phyloP scores from a whole-genome alignment of 2,888 invertebrate species.

The Allolobophora icterica region DNA sequence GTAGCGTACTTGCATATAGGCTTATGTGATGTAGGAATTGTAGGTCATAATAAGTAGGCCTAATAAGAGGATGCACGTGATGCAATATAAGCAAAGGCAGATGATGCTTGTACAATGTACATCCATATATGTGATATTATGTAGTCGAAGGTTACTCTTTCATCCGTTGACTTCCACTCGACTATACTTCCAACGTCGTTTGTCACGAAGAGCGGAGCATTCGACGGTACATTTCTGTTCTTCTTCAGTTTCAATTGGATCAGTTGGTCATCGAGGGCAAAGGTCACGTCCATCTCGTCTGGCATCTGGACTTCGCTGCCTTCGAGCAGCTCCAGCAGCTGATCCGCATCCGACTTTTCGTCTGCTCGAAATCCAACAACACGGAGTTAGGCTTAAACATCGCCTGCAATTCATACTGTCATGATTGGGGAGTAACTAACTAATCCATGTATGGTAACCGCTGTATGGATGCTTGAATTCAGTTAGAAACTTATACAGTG shows the following conservation, averaged over 20 bases:
- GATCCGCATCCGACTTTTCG: background rate
- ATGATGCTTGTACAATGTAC: too few relatives aligned
- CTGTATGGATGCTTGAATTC: too few relatives aligned
- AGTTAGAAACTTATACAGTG: too few relatives aligned
- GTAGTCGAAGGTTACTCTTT: background rate
- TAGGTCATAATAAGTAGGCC: too few relatives aligned
- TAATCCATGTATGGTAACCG: too few relatives aligned
- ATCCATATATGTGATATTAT: too few relatives aligned
- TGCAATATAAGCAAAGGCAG: too few relatives aligned
- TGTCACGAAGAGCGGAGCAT: background rate
- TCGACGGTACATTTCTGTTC: conserved; percentile 23
- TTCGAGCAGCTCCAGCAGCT: background rate
- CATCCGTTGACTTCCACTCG: conserved; percentile 15
- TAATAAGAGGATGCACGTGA: too few relatives aligned
- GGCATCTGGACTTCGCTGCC: background rate
- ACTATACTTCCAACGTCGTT: background rate
- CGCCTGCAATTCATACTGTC: too few relatives aligned
- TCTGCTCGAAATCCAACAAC: background rate
- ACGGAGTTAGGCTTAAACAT: background rate
- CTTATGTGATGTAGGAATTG: too few relatives aligned
- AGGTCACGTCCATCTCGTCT: conserved; percentile 18
- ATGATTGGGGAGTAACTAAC: too few relatives aligned
- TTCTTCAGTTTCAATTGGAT: background rate
- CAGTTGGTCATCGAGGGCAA: conserved; percentile 21
- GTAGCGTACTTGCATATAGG: too few relatives aligned